Base-by-base conservation (phyloP, 2,797 vertebrate species). In the Onychomys arenicola region DNA sequence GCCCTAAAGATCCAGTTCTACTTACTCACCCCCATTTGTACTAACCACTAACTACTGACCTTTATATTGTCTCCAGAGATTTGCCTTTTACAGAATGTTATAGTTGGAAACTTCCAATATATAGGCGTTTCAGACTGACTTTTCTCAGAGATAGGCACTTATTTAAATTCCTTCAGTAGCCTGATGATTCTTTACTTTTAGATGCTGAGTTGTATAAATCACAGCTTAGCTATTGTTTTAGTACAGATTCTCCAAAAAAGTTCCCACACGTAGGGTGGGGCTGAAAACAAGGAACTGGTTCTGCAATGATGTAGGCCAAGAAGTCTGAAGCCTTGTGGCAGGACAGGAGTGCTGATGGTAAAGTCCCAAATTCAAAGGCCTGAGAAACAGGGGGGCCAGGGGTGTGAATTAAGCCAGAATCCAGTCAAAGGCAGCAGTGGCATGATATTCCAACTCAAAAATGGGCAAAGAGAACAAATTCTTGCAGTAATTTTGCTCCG, bases 401-500 rank as follows among this genome's bases (percentile, higher is more conserved):
- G 59, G 27, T 46, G 2, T 88, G n/a, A 84, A 7, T 77, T 65
- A 27, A 89, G 29, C 10, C 23, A 75, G 37, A 59, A 16, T 87
- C 40, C 6, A 21, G 78, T 43, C 69, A 61, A 75, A 69, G 43
- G 67, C 13, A 57, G 32, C 5, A 71, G 49, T 86, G 23, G 34
- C 71, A 34, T 3, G 13, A 75, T 11, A 11, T 57, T 81, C 17
- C 32, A 61, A 29, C n/a, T 67, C 32, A 40, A 49, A 80, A 11
- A 78, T 0, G 27, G 46, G 0, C 32, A 43, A 76, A 59, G 19
- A 88, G 16, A 95, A 37, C n/a, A 40, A 85, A 87, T 67, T 83
- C 67, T 52, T 25, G 34, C 52, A n/a, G 29, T n/a, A n/a, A 14
- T 93, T 87, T 80, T 83, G 73, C 82, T 96, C n/a, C 77, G 16